A percentile compares a stretch with the other conserved stretches of the same genome.
These are phyloP conservation scores for Limanda limanda DNA, from an alignment of 2,113 vertebrate genomes.

Conservation along the genomic window DNA sequence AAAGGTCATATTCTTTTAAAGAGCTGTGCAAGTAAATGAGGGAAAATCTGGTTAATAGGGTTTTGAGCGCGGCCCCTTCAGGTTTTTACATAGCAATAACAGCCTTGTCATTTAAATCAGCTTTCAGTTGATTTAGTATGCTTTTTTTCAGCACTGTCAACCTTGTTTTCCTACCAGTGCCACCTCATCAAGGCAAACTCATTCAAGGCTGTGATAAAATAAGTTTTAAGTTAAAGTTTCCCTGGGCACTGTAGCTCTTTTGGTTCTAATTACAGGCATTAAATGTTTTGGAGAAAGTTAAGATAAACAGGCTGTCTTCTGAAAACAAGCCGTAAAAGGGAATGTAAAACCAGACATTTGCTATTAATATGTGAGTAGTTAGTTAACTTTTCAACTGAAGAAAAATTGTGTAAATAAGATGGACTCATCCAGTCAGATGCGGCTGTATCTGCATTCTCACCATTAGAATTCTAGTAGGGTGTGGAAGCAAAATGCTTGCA, in stretches of 20 bases:
- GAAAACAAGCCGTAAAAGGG: too few species aligned
- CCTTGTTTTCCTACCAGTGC: constrained; percentile 38
- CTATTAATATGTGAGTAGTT: too few species aligned
- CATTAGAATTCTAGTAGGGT: constrained; percentile 9
- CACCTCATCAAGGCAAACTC: constrained; percentile 31
- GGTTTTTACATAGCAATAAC: too few species aligned
- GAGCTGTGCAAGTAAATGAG: too few species aligned
- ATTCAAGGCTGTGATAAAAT: constrained; percentile 15
- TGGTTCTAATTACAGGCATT: constrained; percentile 6
- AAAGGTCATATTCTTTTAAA: too few species aligned
- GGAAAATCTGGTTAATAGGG: too few species aligned
- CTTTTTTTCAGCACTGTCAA: too few species aligned
- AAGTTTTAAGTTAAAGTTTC: constrained; percentile 15
- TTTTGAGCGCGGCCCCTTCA: too few species aligned
- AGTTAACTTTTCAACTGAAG: neutral
- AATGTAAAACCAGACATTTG: too few species aligned
- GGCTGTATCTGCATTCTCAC: constrained; percentile 5
- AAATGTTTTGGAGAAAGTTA: neutral
- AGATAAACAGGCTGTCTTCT: neutral
- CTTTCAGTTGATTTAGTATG: neutral
- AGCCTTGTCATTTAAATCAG: neutral
- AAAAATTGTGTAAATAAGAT: neutral
- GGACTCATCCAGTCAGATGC: too few species aligned
- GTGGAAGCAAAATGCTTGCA: neutral
- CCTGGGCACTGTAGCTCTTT: constrained; percentile 15